Percentiles rank a stretch among this genome's conserved stretches.
Conservation (phyloP, 2,797 vertebrate species). For the Limosa lapponica region DNA sequence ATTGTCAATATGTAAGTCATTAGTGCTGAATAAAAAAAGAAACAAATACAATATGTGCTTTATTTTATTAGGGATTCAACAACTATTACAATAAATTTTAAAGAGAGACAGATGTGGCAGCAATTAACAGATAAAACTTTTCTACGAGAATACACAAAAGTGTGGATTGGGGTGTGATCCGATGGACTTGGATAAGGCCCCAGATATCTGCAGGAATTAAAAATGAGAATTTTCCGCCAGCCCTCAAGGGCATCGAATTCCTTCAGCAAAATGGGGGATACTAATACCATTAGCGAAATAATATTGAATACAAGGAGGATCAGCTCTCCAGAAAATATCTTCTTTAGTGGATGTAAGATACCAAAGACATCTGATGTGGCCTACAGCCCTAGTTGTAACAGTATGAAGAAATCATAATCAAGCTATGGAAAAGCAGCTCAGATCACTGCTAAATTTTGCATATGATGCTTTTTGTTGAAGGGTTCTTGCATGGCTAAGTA, state of each 20-base stretch:
- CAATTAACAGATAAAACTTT: conserved; percentile 39
- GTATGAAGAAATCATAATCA: neutral
- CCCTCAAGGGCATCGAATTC: neutral
- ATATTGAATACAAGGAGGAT: neutral
- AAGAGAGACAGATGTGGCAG: conserved; percentile 11
- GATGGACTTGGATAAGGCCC: neutral
- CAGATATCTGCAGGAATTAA: neutral
- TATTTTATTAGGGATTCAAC: conserved; percentile 26
- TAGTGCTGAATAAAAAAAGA: conserved; percentile 10
- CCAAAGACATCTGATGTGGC: neutral
- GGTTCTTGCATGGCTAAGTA: neutral
- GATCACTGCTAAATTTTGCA: neutral
- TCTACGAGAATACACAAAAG: neutral
- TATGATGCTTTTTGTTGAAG: neutral
- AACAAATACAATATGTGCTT: conserved; percentile 8
- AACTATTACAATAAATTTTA: conserved; percentile 11
- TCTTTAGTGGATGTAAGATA: neutral
- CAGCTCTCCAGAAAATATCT: neutral
- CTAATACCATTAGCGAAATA: neutral
- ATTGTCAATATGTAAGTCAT: neutral
- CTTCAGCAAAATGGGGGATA: neutral
- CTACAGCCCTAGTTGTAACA: neutral
- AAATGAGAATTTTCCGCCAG: neutral
- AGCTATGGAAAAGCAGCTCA: neutral
- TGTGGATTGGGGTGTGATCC: neutral